Conservation (phyloP, 30 jellyfish, hydroid and myxozoan species). For the Euphysa ruthae region DNA sequence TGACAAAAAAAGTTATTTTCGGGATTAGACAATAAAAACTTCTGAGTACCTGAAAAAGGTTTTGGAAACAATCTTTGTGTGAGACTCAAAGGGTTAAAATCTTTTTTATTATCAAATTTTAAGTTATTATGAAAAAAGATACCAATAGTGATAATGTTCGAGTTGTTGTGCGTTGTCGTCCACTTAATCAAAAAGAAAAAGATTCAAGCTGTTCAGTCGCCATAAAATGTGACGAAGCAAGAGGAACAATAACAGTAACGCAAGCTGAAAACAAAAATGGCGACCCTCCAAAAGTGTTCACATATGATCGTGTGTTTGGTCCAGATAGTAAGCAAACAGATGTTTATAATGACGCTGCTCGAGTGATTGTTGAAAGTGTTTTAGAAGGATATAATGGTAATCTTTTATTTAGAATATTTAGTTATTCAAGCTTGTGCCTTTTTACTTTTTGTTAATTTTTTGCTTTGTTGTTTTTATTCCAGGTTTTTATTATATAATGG, state of each 20-base stretch:
- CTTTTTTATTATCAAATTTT: too few species aligned
- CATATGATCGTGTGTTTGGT: conserved; percentile 90
- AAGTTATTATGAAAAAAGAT: conserved; percentile 1
- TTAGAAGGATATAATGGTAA: conserved; percentile 91
- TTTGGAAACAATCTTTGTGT: too few species aligned
- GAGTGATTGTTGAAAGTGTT: conserved; percentile 92
- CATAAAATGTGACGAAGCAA: conserved; percentile 69
- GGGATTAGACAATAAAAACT: too few species aligned
- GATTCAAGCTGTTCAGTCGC: conserved; percentile 44
- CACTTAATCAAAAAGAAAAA: conserved; percentile 76
- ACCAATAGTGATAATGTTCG: conserved; percentile 66
- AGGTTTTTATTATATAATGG: too few species aligned
- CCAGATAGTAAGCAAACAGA: conserved; percentile 93
- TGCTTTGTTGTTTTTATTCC: too few species aligned
- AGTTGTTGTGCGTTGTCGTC: conserved; percentile 89
- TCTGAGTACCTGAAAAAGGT: too few species aligned
- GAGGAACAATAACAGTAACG: conserved; percentile 60
- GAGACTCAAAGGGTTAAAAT: too few species aligned
- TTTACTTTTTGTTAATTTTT: too few species aligned
- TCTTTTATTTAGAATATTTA: too few species aligned
- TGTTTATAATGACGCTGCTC: conserved; percentile 87
- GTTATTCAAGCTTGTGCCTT: too few species aligned
- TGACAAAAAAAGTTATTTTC: too few species aligned
- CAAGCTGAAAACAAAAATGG: conserved; percentile 35
- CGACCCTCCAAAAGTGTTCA: conserved; percentile 82